Evolutionary conservation across 2,888 invertebrate species (phyloP), one percentile per base, ranked within the genome.

Genomic region (Xylocampa areola): DNA sequence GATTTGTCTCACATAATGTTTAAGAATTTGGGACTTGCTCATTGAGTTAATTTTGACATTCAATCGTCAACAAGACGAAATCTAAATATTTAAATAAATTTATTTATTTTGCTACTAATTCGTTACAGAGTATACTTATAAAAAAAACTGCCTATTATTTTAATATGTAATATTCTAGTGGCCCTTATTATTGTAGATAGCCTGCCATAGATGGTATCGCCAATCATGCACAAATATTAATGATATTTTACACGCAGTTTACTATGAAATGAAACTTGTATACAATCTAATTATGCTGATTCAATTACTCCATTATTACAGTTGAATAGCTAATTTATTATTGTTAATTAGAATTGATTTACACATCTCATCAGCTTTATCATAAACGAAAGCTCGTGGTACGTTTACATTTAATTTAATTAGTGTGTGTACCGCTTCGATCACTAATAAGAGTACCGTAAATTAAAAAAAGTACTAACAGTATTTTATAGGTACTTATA

Each of bases 191-290:
- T 54, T 55, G 52, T 57, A 39, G 68, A 68, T 52, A 59, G 36
- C 17, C 19, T 41, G 30, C 62, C 55, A 25, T 71, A 63, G 48
- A 68, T 68, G 45, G 47, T 60, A 74, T 68, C 72, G 13, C 29
- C 35, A 45, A 43, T 54, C 60, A 61, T 66, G 63, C 36, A 23
- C 39, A n/a, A 58, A 53, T 41, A 40, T 61, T 55, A 59, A 43
- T 54, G 29, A 49, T 51, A 43, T 40, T 58, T 53, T 48, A 51
- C 30, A 45, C 23, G 33, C 39, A 30, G 41, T 40, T 40, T 25
- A 47, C 44, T 54, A 33, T 23, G 10, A 35, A 62, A 45, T 39
- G 14, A 35, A 59, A 27, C 32, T 36, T 47, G n/a, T 52, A 35
- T 70, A 17, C 33, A 52, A 49, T 67, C 30, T 47, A 39, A 45